phyloP scores from a whole-genome alignment of 1,140 invertebrate genomes.

The Heliconius hermathena region DNA sequence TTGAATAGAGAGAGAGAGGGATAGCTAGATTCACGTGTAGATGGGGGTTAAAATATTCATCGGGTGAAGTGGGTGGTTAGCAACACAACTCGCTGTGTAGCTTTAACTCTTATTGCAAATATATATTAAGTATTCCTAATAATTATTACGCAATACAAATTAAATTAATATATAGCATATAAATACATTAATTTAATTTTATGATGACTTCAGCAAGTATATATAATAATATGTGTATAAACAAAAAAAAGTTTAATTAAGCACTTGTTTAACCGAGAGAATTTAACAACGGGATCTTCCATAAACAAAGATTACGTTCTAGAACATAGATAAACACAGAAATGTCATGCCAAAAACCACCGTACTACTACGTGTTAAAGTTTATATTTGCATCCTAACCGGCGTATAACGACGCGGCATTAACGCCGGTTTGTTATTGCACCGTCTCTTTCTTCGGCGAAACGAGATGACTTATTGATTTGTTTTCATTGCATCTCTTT shows the following conservation, averaged over 20 bases:
- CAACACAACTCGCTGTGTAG: constrained; percentile 17
- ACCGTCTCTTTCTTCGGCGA: constrained; percentile 73
- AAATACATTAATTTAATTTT: neutral
- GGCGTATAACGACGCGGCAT: constrained; percentile 45
- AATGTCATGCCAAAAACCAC: constrained; percentile 40
- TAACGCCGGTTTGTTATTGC: constrained; percentile 69
- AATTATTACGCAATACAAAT: neutral
- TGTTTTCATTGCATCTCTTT: constrained; percentile 80
- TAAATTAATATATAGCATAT: neutral
- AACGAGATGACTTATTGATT: constrained; percentile 80
- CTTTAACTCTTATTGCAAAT: neutral
- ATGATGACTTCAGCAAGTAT: neutral
- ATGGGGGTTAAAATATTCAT: constrained; percentile 14
- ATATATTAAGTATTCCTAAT: neutral
- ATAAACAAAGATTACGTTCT: constrained; percentile 53
- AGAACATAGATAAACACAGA: constrained; percentile 39
- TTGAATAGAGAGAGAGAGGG: neutral
- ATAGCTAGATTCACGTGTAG: constrained; percentile 23
- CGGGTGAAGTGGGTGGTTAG: constrained; percentile 30
- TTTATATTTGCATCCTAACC: constrained; percentile 44
- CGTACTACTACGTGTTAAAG: constrained; percentile 50
- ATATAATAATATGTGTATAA: neutral
- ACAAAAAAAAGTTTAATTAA: neutral
- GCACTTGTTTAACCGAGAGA: constrained; percentile 13
- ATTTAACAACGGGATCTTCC: constrained; percentile 60